These are phyloP conservation scores for Lottia gigantea DNA, from an alignment of 2,888 invertebrate genomes.

Conservation along the genomic window DNA sequence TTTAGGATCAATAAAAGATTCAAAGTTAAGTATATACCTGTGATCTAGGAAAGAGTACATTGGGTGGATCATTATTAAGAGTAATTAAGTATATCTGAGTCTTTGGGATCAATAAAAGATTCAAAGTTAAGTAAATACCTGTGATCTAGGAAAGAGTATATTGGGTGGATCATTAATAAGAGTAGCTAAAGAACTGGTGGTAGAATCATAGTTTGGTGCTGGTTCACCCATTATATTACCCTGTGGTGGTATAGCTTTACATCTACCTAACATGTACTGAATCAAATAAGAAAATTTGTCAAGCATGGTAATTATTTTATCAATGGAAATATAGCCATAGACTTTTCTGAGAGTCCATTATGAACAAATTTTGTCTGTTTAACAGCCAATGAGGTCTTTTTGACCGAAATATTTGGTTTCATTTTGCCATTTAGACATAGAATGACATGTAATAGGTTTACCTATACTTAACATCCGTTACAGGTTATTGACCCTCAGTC, in stretches of 20 bases:
- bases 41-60: conserved; percentile 41
- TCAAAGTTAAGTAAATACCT: conserved; percentile 35
- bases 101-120: too few species aligned
- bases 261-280: conserved; percentile 50
- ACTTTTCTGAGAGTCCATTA: too few species aligned
- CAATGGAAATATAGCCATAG: too few species aligned
- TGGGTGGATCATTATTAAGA: conserved; percentile 36
- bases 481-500: too few species aligned
- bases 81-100: conserved; percentile 20
- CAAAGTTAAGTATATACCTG: conserved; percentile 37
- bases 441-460: too few species aligned
- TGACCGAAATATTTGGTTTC: not conserved
- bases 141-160: conserved; percentile 42
- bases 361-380: too few species aligned
- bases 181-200: conserved; percentile 39
- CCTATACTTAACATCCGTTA: too few species aligned
- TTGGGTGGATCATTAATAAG: conserved; percentile 37
- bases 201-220: conserved; percentile 58
- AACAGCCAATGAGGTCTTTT: too few species aligned
- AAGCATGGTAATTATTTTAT: too few species aligned
- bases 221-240: conserved; percentile 41
- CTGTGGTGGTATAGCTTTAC: conserved; percentile 39
- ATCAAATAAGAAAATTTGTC: not conserved
- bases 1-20: too few species aligned
- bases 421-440: not conserved